Base-by-base conservation (phyloP, 2,888 invertebrate species). In the Napeogenes inachia region DNA sequence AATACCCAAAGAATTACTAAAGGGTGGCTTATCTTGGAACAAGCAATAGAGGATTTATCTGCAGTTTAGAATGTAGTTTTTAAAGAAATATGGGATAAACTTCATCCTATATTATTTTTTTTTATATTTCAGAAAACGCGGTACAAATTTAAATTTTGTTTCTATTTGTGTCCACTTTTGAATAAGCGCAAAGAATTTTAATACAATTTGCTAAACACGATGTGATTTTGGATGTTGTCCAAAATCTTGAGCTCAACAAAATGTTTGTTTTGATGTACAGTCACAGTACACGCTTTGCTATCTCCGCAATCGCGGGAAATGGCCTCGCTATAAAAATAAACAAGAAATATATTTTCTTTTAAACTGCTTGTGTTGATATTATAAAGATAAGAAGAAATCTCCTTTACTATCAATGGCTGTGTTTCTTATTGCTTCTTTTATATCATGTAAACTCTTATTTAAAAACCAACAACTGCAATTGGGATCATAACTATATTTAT, bases 151-250 rank as follows among this genome's bases (percentile, higher is more conserved):
- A 8, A 10, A 42, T 42, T 42, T 8, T 21, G 12, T 50, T 30
- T 50, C 30, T 50, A 50, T 47, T 47, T 12, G 4, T 50, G 30
- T 30, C 30, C 50, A 30, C 10, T 50, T 4, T 46, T 50, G 54
- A n/a, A 54, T 59, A 56, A 59, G 57, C 38, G 33, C 57, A 68
- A 59, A 61, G 66, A 71, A 76, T 76, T 74, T 75, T 73, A 75
- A 75, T 75, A 71, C 68, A 63, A 73, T 73, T 73, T 71, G 70
- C 71, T 73, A 70, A 72, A 74, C 68, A 71, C 72, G 68, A 73
- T 68, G 68, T 69, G 68, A 61, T 61, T 69, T 65, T 70, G 70
- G 70, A 70, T 53, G 54, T 53, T 56, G 56, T 72, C 72, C 71
- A 73, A 70, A 65, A 59, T 65, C 70, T 70, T 69, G 64, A 69